Conservation (phyloP, 2,113 vertebrate species). For the Hippolais icterina region DNA sequence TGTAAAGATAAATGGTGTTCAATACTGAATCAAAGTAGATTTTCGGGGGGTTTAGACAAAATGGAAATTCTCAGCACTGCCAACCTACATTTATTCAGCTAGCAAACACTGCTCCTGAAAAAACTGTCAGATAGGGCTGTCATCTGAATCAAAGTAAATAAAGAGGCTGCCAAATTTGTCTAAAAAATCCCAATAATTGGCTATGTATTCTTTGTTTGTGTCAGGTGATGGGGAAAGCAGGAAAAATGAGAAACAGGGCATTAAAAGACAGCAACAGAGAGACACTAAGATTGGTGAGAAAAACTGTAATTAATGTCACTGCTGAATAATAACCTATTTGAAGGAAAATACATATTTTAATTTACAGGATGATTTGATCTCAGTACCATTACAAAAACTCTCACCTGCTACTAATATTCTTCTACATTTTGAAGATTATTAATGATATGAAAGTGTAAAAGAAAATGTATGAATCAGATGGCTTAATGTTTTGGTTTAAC, state of each 20-base stretch:
- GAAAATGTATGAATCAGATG: not conserved
- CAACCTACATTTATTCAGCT: slow-evolving; percentile 17
- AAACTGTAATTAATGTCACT: slow-evolving; percentile 37
- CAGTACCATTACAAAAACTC: not conserved
- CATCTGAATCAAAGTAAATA: slow-evolving; percentile 43
- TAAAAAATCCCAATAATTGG: slow-evolving; percentile 3
- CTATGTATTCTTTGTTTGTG: not conserved
- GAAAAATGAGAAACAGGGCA: not conserved
- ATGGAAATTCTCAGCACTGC: not conserved
- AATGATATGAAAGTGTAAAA: not conserved
- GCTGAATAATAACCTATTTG: not conserved
- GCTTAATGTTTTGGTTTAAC: not conserved
- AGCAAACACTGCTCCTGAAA: slow-evolving; percentile 11
- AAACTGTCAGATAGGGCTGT: slow-evolving; percentile 8
- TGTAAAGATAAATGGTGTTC: not conserved
- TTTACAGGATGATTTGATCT: slow-evolving; percentile 6
- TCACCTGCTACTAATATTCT: not conserved
- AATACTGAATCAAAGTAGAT: not conserved
- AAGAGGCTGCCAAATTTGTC: slow-evolving; percentile 6
- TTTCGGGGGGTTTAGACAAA: slow-evolving; percentile 4
- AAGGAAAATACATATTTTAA: slow-evolving; percentile 30
- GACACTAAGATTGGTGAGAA: not conserved
- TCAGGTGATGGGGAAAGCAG: not conserved
- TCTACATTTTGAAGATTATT: not conserved
- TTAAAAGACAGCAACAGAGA: not conserved